A percentile compares a stretch with the other conserved stretches of the same genome.
These are phyloP conservation scores for Thermophis baileyi DNA, from an alignment of 2,113 vertebrate genomes.

Conservation along the genomic window DNA sequence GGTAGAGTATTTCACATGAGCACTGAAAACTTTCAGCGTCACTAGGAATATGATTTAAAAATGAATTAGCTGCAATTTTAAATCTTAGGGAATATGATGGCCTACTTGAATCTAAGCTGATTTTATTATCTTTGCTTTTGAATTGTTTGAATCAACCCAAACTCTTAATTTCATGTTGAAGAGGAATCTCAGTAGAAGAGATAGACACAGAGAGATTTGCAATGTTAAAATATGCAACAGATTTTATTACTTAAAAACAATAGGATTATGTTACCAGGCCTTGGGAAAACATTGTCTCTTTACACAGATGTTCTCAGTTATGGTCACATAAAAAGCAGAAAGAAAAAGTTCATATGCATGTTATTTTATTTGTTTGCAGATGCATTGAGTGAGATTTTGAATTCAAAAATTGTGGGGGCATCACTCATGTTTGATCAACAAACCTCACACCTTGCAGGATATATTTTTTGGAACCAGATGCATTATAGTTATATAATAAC, in stretches of 20 bases:
- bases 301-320: constrained; percentile 3
- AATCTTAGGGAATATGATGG: not conserved
- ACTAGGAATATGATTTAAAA: not conserved
- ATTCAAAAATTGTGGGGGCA: not conserved
- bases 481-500: not conserved
- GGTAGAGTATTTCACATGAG: not conserved
- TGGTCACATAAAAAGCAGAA: constrained; percentile 2
- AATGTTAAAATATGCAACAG: not conserved
- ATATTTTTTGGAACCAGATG: not conserved
- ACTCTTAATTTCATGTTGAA: not conserved
- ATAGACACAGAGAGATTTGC: not conserved
- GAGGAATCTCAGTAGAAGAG: not conserved
- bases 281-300: constrained; percentile 15
- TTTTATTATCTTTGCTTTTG: not conserved
- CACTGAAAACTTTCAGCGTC: not conserved
- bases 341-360: constrained; percentile 15
- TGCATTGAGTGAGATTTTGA: not conserved
- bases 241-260: not conserved
- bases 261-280: not conserved
- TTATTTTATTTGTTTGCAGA: constrained; percentile 28
- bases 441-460: not conserved
- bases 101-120: not conserved
- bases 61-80: not conserved
- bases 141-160: not conserved
- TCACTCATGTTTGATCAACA: not conserved